Conservation (phyloP, 2,797 vertebrate genomes). For the Natrix natrix region DNA sequence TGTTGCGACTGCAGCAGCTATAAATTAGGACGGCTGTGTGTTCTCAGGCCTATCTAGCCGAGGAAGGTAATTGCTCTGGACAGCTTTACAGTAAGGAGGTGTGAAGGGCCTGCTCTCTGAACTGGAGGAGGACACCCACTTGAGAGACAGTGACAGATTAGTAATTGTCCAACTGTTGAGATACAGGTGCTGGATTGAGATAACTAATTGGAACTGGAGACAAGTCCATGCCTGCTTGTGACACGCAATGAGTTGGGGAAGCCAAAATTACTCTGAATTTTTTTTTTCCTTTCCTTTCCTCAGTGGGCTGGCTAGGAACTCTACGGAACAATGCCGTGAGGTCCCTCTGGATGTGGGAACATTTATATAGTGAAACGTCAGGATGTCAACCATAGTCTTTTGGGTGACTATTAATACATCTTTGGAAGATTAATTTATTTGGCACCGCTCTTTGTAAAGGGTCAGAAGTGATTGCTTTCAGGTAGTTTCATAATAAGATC, state of each 20-base stretch:
- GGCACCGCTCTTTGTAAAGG: not conserved
- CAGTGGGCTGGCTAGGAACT: not conserved
- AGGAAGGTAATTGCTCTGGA: constrained; percentile 71
- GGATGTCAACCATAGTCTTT: rapidly evolving
- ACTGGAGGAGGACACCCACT: constrained; percentile 37
- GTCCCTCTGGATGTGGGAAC: not conserved
- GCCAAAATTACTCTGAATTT: not conserved
- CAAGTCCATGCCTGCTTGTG: constrained; percentile 35
- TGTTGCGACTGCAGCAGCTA: constrained; percentile 47
- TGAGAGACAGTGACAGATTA: constrained; percentile 41
- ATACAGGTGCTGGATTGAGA: constrained; percentile 38
- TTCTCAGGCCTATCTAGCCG: constrained; percentile 48
- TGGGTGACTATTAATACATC: not conserved
- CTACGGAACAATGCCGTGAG: not conserved
- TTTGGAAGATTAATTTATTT: not conserved
- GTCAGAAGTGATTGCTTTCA: not conserved
- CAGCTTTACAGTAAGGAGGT: constrained; percentile 78
- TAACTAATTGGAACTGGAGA: constrained; percentile 61
- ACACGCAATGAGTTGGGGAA: constrained; percentile 44
- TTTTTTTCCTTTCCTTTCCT: not conserved
- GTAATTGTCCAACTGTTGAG: constrained; percentile 12
- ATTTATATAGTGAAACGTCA: not conserved
- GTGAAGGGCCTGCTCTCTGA: constrained; percentile 65
- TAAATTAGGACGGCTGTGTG: constrained; percentile 66
- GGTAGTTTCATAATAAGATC: not conserved